Conservation (phyloP, 2,888 invertebrate genomes). For the Gnatocerus cornutus region DNA sequence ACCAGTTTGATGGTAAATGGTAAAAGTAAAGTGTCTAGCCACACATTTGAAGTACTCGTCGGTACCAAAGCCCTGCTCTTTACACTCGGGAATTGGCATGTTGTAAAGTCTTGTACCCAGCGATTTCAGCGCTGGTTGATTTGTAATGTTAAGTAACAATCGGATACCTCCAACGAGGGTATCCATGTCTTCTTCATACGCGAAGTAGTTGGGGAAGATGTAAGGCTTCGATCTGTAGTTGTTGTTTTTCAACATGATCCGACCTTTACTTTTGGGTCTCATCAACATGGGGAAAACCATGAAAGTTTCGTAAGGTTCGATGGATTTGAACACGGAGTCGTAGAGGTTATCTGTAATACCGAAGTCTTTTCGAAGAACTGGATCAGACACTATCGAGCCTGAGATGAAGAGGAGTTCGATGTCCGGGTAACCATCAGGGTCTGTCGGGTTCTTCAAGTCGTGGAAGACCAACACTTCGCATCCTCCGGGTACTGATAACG, state of each 20-base stretch:
- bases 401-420: slow-evolving; percentile 79
- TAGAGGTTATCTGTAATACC: slow-evolving; percentile 69
- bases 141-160: slow-evolving; percentile 74
- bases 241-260: slow-evolving; percentile 72
- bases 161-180: slow-evolving; percentile 79
- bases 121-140: slow-evolving; percentile 75
- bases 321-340: slow-evolving; percentile 65
- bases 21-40: slow-evolving; percentile 78
- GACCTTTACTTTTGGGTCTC: slow-evolving; percentile 77
- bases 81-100: slow-evolving; percentile 77
- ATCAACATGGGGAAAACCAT: slow-evolving; percentile 74
- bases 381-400: slow-evolving; percentile 78
- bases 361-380: slow-evolving; percentile 68
- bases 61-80: slow-evolving; percentile 75
- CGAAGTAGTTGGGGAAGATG: slow-evolving; percentile 78
- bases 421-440: slow-evolving; percentile 78
- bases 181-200: slow-evolving; percentile 75
- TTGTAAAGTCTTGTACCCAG: slow-evolving; percentile 76
- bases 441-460: slow-evolving; percentile 75
- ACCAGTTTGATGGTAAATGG: slow-evolving; percentile 80
- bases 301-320: slow-evolving; percentile 69
- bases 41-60: slow-evolving; percentile 82
- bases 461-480: slow-evolving; percentile 80
- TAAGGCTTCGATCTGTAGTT: slow-evolving; percentile 75
- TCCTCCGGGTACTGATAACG: slow-evolving; percentile 75